These are phyloP conservation scores for Axinella damicornis DNA, from an alignment of 37 sponge, comb jelly and placozoan genomes.

Conservation along the genomic window DNA sequence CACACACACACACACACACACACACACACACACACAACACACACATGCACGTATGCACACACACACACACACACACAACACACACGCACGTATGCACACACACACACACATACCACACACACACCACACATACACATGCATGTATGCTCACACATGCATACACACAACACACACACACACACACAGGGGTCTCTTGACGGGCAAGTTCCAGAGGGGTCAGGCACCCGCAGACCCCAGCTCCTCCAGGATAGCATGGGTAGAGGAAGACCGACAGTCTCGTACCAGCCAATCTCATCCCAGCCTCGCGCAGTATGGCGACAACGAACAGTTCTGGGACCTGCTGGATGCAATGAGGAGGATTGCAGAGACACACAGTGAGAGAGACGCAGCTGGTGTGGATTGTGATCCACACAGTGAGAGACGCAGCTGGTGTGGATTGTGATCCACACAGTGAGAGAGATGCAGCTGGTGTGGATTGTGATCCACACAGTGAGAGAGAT, in stretches of 20 bases:
- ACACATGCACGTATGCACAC: too few relatives aligned
- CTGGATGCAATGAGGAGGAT: slow-evolving; percentile 64
- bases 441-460: too few relatives aligned
- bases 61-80: not conserved
- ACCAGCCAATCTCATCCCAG: slow-evolving; percentile 77
- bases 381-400: too few relatives aligned
- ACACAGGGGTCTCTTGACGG: slow-evolving; percentile 80
- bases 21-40: too few relatives aligned
- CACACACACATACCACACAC: too few relatives aligned
- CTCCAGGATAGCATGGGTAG: slow-evolving; percentile 87
- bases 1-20: too few relatives aligned
- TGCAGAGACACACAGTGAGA: slow-evolving; percentile 56
- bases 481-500: too few relatives aligned
- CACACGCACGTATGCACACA: too few relatives aligned
- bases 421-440: too few relatives aligned
- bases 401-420: too few relatives aligned
- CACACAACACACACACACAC: not conserved
- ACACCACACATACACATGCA: too few relatives aligned
- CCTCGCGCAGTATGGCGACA: slow-evolving; percentile 52
- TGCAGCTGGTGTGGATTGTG: too few relatives aligned
- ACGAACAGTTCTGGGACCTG: slow-evolving; percentile 73
- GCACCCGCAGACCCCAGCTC: slow-evolving; percentile 27
- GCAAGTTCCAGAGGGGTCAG: slow-evolving; percentile 73
- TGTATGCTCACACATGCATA: not conserved
- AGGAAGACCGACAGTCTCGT: slow-evolving; percentile 46